A percentile compares a stretch with the other conserved stretches of the same genome.
phyloP scores from a whole-genome alignment of 2,113 vertebrate species.

The Hyperoodon ampullatus region DNA sequence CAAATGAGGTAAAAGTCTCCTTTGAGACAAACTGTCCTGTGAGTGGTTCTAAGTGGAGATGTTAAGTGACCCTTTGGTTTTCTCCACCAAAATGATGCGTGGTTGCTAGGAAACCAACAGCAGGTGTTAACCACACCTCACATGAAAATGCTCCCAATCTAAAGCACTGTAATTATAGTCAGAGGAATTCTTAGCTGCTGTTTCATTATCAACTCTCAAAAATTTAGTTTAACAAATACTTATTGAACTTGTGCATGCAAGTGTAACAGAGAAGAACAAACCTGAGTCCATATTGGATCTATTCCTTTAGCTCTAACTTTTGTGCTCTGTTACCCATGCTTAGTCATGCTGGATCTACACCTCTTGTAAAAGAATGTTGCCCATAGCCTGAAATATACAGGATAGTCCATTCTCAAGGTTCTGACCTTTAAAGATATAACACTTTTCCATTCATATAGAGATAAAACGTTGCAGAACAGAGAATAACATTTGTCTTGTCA shows the following conservation, averaged over 20 bases:
- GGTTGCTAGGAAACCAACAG: slow-evolving; percentile 71
- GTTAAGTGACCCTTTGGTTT: slow-evolving; percentile 48
- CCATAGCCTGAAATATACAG: not conserved
- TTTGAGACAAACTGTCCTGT: not conserved
- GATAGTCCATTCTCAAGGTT: not conserved
- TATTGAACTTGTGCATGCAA: not conserved
- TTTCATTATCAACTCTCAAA: slow-evolving; percentile 52
- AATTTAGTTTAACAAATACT: slow-evolving; percentile 56
- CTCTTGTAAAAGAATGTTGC: not conserved
- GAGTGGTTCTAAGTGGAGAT: slow-evolving; percentile 22
- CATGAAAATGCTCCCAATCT: slow-evolving; percentile 51
- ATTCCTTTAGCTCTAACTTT: not conserved
- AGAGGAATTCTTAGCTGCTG: slow-evolving; percentile 54
- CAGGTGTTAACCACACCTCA: slow-evolving; percentile 17
- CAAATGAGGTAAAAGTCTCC: not conserved
- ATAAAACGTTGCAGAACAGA: not conserved
- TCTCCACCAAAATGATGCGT: slow-evolving; percentile 26
- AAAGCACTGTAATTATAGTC: slow-evolving; percentile 57
- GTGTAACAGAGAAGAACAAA: not conserved
- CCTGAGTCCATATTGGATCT: not conserved
- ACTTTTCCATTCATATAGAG: not conserved
- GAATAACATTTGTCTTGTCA: not conserved
- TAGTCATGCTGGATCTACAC: not conserved
- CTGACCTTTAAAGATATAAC: not conserved
- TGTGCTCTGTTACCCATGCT: not conserved